phyloP scores from a whole-genome alignment of 2,113 vertebrate species.

The Cyprinodon tularosa region DNA sequence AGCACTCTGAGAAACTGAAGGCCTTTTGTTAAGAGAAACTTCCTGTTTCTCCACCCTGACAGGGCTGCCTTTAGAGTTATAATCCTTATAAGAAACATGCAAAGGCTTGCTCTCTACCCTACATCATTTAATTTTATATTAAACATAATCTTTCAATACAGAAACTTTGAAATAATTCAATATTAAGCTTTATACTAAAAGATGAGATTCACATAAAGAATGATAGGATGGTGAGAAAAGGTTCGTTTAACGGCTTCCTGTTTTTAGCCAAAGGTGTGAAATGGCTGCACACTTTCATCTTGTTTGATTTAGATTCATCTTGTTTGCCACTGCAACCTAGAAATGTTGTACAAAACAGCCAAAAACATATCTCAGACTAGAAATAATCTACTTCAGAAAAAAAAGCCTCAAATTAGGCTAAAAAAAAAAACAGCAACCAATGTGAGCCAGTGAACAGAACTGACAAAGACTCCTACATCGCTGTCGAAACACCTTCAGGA shows the following conservation, averaged over 20 bases:
- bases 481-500: too few species aligned
- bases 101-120: background rate
- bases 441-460: too few species aligned
- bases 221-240: background rate
- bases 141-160: too few species aligned
- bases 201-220: background rate
- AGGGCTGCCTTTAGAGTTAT: constrained; percentile 12
- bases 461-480: too few species aligned
- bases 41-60: constrained; percentile 36
- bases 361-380: too few species aligned
- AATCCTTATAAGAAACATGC: background rate
- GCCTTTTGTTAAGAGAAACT: constrained; percentile 30
- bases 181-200: background rate
- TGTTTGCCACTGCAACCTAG: constrained; percentile 2
- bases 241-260: constrained; percentile 26
- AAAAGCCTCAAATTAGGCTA: too few species aligned
- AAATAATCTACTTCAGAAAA: too few species aligned
- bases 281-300: constrained; percentile 15
- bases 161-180: too few species aligned
- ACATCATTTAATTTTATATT: background rate
- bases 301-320: constrained; percentile 35
- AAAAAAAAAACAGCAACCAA: too few species aligned
- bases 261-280: constrained; percentile 29
- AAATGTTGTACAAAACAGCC: background rate
- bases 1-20: constrained; percentile 10